Evolutionary conservation across 2,797 vertebrate genomes (phyloP).

Genomic region (Numenius phaeopus): DNA sequence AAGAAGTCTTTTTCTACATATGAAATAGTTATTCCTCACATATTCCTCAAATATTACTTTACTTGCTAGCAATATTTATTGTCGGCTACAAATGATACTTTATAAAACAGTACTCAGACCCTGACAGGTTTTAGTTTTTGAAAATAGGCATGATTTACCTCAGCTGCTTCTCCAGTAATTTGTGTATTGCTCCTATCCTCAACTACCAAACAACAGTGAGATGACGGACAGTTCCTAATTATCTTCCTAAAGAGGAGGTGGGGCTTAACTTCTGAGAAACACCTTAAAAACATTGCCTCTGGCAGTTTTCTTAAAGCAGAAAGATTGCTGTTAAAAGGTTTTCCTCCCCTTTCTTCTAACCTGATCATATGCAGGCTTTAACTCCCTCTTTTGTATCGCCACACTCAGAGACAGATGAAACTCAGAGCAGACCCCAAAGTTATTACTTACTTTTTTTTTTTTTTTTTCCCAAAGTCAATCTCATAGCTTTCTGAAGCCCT

Average conservation of each 20-base stretch:
- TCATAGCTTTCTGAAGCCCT: background rate
- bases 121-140: background rate
- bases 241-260: background rate
- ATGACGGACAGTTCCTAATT: background rate
- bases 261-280: background rate
- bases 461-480: background rate
- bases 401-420: background rate
- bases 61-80: background rate
- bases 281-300: background rate
- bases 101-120: background rate
- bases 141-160: background rate
- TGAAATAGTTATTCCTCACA: background rate
- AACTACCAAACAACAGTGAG: background rate
- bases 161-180: background rate
- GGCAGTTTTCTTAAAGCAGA: background rate
- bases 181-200: background rate
- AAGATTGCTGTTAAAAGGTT: background rate
- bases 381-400: background rate
- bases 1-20: background rate
- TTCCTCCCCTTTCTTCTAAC: background rate
- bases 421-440: background rate
- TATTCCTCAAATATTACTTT: background rate
- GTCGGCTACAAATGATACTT: accelerated
- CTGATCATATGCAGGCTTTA: background rate
- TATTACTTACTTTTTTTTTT: background rate